Conservation (phyloP, 2,113 vertebrate species). For the Channa maculata region DNA sequence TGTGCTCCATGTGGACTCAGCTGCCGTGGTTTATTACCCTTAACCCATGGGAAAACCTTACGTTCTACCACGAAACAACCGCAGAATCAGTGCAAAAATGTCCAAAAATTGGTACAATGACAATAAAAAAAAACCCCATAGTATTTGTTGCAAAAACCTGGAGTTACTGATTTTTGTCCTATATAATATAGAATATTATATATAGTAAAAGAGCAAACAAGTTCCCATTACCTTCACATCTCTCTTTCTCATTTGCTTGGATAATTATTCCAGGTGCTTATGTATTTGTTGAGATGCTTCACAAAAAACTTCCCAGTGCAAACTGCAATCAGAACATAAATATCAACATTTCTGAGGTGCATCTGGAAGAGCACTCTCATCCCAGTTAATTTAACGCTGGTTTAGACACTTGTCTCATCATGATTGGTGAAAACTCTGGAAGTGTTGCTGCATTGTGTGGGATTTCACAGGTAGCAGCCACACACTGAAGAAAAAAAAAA, state of each 20-base stretch:
- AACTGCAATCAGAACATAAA: slow-evolving; percentile 42
- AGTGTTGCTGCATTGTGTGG: not conserved
- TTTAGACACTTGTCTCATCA: slow-evolving; percentile 3
- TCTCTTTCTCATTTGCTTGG: slow-evolving; percentile 26
- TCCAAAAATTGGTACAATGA: too few relatives aligned
- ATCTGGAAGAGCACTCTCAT: slow-evolving; percentile 46
- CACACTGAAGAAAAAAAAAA: not conserved
- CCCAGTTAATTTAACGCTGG: slow-evolving; percentile 47
- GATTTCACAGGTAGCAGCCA: not conserved
- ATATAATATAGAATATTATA: too few relatives aligned
- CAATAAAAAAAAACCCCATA: not conserved
- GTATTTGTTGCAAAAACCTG: not conserved
- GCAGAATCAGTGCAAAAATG: too few relatives aligned
- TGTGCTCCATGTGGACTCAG: too few relatives aligned
- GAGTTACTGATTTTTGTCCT: too few relatives aligned
- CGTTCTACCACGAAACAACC: too few relatives aligned
- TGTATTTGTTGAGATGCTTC: slow-evolving; percentile 28
- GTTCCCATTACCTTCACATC: not conserved
- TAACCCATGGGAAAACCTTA: too few relatives aligned
- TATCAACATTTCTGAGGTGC: slow-evolving; percentile 37
- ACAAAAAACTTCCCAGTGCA: slow-evolving; percentile 8
- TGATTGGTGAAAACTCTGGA: not conserved
- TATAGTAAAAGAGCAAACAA: too few relatives aligned
- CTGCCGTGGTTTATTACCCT: too few relatives aligned
- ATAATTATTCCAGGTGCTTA: slow-evolving; percentile 27